Base-by-base conservation (phyloP, 2,888 invertebrate genomes). In the Andrena bicolor region DNA sequence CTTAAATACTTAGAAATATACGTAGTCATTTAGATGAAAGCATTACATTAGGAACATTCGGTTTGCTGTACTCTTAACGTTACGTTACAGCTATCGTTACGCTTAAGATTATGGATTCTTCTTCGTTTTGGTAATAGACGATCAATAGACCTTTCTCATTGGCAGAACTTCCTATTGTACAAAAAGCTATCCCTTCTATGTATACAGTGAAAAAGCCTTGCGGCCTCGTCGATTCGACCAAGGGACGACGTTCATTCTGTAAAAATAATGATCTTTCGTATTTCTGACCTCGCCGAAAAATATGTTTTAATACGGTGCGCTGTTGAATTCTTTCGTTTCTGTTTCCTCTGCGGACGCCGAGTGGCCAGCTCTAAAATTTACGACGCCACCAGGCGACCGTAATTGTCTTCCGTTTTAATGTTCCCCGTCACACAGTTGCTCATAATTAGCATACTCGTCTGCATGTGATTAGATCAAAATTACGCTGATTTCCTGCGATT, bases 41-140 rank as follows among this genome's bases (percentile, higher is more conserved):
- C 90, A 90, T 90, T 90, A 90, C 80, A 85, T 85, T 90, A 90
- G 90, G 90, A 90, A 90, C 90, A 85, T 90, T 90, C 76, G 90
- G 88, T 90, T 84, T 82, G 83, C 82, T 86, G 86, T 82, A 82
- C 66, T 76, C 41, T 84, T 87, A 85, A 84, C 70, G 69, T 83
- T 88, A 80, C 53, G 68, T 82, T 87, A 86, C 71, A 76, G 76
- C 83, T 87, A 83, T 49, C 66, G 73, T 82, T 76, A 81, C 60
- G 64, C 80, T 87, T 88, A 85, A 85, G 60, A 74, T 71, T 83
- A 82, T 72, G 74, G 71, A 80, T 87, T 69, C 56, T 28, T 30
- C n/a, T 53, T 10, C 56, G 23, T 7, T n/a, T 41, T 30, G 60
- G 65, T 79, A 73, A 76, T 73, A 53, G 80, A 74, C 78, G 66